Percentiles rank a stretch among this genome's conserved stretches.
Evolutionary conservation across 2,113 vertebrate genomes (phyloP).

Genomic region (Gymnorhina tibicen): DNA sequence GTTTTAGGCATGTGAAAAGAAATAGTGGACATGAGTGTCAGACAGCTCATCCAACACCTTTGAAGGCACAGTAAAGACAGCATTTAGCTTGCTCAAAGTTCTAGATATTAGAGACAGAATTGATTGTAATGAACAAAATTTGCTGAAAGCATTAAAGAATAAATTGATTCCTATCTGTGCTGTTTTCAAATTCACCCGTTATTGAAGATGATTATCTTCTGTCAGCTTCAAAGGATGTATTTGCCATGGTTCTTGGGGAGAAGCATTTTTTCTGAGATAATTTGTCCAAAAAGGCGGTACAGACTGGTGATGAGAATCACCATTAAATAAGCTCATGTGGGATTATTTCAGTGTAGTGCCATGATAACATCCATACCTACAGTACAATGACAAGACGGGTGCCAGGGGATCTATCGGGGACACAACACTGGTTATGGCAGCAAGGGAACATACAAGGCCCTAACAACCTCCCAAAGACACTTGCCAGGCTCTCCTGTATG

Average conservation of each 20-base stretch:
- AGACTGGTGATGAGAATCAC: neutral
- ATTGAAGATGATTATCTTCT: neutral
- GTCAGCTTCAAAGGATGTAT: constrained; percentile 1
- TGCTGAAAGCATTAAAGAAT: neutral
- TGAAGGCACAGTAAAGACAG: neutral
- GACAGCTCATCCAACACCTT: neutral
- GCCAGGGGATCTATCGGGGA: neutral
- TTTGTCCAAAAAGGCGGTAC: neutral
- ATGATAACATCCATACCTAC: neutral
- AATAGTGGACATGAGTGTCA: neutral
- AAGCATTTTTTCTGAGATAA: neutral
- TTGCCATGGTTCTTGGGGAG: neutral
- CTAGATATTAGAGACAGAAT: neutral
- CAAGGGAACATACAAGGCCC: neutral
- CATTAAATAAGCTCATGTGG: neutral
- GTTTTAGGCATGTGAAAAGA: neutral
- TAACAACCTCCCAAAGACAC: neutral
- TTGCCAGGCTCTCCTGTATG: neutral
- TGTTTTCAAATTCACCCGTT: neutral
- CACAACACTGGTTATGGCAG: neutral
- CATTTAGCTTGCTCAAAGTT: neutral
- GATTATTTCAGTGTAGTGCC: neutral
- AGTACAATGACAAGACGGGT: neutral
- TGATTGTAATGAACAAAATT: neutral
- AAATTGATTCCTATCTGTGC: neutral